Conservation (phyloP, 2,113 vertebrate genomes). For the Paralichthys olivaceus region DNA sequence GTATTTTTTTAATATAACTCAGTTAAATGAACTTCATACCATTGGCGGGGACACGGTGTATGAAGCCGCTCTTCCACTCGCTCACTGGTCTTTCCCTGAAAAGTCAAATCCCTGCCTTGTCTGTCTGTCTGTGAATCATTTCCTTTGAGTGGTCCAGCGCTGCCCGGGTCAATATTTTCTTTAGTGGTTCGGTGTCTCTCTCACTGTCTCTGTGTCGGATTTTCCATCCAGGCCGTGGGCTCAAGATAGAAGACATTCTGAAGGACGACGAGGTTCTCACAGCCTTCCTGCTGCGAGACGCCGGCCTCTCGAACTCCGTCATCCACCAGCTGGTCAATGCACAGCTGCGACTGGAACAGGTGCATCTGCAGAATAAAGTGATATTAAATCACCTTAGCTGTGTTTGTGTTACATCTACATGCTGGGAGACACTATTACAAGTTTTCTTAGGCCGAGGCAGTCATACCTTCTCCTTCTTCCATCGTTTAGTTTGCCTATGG, state of each 20-base stretch:
- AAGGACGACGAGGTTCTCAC: constrained; percentile 92
- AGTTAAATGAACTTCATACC: not conserved
- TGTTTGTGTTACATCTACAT: no score
- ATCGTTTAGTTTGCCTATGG: constrained; percentile 89
- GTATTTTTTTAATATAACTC: constrained; percentile 8
- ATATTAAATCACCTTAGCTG: no score
- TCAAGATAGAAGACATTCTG: constrained; percentile 89
- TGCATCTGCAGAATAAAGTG: constrained; percentile 48
- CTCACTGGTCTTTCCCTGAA: constrained; percentile 13
- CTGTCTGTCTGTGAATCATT: constrained; percentile 16
- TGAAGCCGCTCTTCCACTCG: constrained; percentile 4
- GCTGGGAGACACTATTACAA: no score
- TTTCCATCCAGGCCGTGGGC: constrained; percentile 85
- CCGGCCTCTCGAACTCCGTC: constrained; percentile 82
- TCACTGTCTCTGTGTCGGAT: constrained; percentile 2
- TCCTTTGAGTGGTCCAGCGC: constrained; percentile 17
- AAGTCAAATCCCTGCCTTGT: not conserved
- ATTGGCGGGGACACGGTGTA: not conserved
- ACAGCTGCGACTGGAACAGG: constrained; percentile 91
- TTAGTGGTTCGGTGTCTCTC: constrained; percentile 13
- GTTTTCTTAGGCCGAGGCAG: no score
- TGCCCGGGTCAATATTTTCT: constrained; percentile 18
- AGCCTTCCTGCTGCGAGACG: constrained; percentile 85
- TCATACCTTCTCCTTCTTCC: no score
- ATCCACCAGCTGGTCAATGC: constrained; percentile 90